phyloP scores from a whole-genome alignment of 1,140 invertebrate species.

The Atta texana region DNA sequence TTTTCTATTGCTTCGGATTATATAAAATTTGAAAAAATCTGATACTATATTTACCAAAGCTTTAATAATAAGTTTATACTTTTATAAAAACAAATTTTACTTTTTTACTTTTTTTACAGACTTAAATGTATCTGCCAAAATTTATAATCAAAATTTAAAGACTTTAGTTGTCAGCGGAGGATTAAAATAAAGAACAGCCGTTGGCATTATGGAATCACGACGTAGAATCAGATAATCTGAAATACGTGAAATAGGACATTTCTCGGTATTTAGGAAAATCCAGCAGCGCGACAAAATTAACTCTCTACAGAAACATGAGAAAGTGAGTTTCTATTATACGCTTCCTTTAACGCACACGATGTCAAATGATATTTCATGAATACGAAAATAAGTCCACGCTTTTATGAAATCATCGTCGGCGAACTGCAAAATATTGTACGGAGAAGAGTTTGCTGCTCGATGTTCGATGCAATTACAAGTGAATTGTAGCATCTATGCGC shows the following conservation, averaged over 20 bases:
- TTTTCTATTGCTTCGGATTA: no score
- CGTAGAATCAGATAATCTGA: neutral
- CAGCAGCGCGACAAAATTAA: neutral
- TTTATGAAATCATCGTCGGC: neutral
- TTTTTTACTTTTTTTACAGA: no score
- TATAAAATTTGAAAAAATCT: no score
- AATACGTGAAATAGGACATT: neutral
- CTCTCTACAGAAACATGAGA: neutral
- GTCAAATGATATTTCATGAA: conserved; percentile 1
- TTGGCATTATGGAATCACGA: neutral
- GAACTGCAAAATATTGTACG: conserved; percentile 43
- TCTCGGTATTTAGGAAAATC: neutral
- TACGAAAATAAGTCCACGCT: neutral
- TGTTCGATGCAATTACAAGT: conserved; percentile 62
- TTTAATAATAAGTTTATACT: no score
- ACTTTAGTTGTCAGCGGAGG: no score
- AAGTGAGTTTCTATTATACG: neutral
- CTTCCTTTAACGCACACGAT: neutral
- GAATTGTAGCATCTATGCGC: conserved; percentile 66
- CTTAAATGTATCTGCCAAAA: no score
- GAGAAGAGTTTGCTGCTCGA: conserved; percentile 54
- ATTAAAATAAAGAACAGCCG: no score
- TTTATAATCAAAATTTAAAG: no score
- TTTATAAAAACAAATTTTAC: no score
- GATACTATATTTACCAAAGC: no score